Percentiles rank a stretch among this genome's conserved stretches.
Evolutionary conservation across 1,140 invertebrate genomes (phyloP).

Genomic region (Liolophura sinensis): DNA sequence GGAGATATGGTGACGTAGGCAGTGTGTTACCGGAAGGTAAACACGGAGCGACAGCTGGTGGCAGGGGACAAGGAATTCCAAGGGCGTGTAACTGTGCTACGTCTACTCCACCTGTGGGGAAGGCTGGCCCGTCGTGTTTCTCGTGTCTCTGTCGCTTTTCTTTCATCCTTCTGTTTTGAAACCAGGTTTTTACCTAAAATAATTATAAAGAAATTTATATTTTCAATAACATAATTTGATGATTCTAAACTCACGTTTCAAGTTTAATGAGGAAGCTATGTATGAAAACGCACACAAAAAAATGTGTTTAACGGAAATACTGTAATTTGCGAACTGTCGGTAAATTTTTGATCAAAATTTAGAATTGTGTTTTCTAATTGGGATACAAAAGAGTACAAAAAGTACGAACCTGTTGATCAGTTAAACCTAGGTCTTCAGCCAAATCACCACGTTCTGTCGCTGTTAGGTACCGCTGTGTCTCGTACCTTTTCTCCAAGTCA

Average conservation of each 20-base stretch:
- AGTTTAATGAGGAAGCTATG: no score
- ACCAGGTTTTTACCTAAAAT: slow-evolving; percentile 56
- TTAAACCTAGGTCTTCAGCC: slow-evolving; percentile 86
- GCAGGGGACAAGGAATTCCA: slow-evolving; percentile 24
- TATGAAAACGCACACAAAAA: no score
- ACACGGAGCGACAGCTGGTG: not conserved
- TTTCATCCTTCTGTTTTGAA: slow-evolving; percentile 58
- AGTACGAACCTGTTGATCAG: slow-evolving; percentile 66
- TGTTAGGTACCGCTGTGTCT: slow-evolving; percentile 95
- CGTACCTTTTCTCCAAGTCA: slow-evolving; percentile 92
- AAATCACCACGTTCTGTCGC: slow-evolving; percentile 94
- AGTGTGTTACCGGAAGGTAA: no score
- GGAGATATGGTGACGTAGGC: no score
- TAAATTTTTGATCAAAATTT: no score
- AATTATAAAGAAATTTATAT: not conserved
- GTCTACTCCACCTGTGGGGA: slow-evolving; percentile 42
- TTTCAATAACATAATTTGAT: not conserved
- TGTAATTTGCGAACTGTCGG: no score
- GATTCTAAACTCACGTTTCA: no score
- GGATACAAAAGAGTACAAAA: no score
- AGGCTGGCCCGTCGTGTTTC: slow-evolving; percentile 20
- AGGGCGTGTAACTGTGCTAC: slow-evolving; percentile 28
- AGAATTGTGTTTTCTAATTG: no score
- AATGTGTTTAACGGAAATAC: no score
- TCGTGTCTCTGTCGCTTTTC: slow-evolving; percentile 41